phyloP scores from a whole-genome alignment of 1,140 invertebrate species.

The Reticulitermes speratus region DNA sequence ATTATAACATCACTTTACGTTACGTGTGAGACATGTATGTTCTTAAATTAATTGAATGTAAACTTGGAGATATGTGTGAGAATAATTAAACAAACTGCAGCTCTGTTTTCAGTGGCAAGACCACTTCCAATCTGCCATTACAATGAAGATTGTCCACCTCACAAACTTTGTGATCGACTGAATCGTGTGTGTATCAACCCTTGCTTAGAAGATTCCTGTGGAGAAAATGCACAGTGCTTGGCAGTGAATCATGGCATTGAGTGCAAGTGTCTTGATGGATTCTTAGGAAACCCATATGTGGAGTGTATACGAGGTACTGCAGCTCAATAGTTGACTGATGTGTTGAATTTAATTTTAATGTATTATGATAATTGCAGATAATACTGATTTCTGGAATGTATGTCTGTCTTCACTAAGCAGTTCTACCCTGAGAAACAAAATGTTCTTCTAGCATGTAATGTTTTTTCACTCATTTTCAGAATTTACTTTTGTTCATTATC shows the following conservation, averaged over 20 bases:
- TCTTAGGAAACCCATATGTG: slow-evolving; percentile 75
- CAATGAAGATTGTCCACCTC: slow-evolving; percentile 83
- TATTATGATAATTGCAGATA: slow-evolving; percentile 26
- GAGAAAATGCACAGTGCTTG: slow-evolving; percentile 78
- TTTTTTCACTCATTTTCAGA: neutral
- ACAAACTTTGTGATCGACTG: slow-evolving; percentile 75
- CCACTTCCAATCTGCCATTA: slow-evolving; percentile 73
- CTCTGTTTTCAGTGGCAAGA: too few relatives aligned
- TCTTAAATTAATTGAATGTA: too few relatives aligned
- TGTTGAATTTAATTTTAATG: neutral
- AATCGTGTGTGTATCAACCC: slow-evolving; percentile 82
- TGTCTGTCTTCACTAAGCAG: neutral
- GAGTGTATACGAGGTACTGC: slow-evolving; percentile 62
- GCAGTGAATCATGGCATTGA: slow-evolving; percentile 73
- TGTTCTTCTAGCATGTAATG: neutral
- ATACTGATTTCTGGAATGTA: neutral
- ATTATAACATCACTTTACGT: too few relatives aligned
- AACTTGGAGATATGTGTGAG: too few relatives aligned
- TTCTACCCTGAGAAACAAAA: too few relatives aligned
- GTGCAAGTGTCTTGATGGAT: slow-evolving; percentile 75
- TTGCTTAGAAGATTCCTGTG: slow-evolving; percentile 78
- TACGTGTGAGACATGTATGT: too few relatives aligned
- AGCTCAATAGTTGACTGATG: too few relatives aligned
- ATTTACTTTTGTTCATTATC: neutral
- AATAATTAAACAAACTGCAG: too few relatives aligned